A percentile compares a stretch with the other conserved stretches of the same genome.
These are phyloP conservation scores for Coptotermes formosanus DNA, from an alignment of 1,140 invertebrate species.

Conservation along the genomic window DNA sequence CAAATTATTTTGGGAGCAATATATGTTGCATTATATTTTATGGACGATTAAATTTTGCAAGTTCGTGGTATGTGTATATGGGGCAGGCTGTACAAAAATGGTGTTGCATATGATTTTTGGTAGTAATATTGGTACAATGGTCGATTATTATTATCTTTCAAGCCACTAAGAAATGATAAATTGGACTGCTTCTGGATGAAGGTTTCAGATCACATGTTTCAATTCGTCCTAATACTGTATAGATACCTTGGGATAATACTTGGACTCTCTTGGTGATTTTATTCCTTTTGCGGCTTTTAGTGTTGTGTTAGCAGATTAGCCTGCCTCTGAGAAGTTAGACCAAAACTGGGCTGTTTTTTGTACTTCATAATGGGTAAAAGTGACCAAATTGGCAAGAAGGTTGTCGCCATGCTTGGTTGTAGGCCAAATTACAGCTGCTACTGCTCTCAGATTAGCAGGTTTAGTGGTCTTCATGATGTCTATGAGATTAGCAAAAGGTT, in stretches of 20 bases:
- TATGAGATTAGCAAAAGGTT: neutral
- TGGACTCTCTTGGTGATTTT: neutral
- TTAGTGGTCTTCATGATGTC: neutral
- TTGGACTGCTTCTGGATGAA: neutral
- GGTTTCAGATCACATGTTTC: neutral
- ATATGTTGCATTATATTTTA: neutral
- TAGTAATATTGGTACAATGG: neutral
- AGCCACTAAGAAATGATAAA: neutral
- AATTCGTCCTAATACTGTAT: neutral
- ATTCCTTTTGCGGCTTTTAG: neutral
- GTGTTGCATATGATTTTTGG: neutral
- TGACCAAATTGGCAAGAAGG: constrained; percentile 30
- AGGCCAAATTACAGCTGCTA: constrained; percentile 27
- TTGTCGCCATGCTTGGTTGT: constrained; percentile 31
- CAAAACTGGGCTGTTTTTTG: neutral
- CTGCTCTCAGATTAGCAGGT: neutral
- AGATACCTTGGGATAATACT: neutral
- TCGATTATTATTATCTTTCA: neutral
- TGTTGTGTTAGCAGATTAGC: neutral
- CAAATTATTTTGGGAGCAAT: neutral
- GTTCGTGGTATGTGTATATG: neutral
- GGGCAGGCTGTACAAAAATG: neutral
- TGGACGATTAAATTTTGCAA: neutral
- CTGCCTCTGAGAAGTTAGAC: neutral
- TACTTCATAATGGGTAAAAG: neutral